Conservation (phyloP, 2,888 invertebrate genomes). For the Adela reaumurella region DNA sequence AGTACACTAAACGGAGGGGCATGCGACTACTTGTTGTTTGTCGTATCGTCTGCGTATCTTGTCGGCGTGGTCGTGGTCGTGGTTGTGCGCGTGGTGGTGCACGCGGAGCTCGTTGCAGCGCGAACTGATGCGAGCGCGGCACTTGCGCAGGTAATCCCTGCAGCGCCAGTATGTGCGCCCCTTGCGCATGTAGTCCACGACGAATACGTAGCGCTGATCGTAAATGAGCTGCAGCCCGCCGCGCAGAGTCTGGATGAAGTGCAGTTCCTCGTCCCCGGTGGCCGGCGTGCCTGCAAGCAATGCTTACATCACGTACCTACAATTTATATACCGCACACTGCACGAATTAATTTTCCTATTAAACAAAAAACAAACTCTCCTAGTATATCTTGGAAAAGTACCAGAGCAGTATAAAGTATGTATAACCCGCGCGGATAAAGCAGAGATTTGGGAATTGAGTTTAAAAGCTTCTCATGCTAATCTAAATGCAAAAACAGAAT, state of each 20-base stretch:
- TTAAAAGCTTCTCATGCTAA: too few relatives aligned
- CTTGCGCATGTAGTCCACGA: background rate
- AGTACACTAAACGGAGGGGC: background rate
- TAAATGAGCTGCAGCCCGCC: constrained; percentile 1
- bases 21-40: background rate
- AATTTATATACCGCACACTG: too few relatives aligned
- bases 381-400: too few relatives aligned
- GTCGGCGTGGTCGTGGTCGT: background rate
- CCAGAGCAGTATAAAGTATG: too few relatives aligned
- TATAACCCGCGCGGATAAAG: too few relatives aligned
- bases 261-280: background rate
- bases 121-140: constrained; percentile 1
- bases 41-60: background rate
- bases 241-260: background rate
- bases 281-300: too few relatives aligned
- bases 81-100: background rate
- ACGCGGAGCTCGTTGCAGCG: background rate
- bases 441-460: too few relatives aligned
- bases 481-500: too few relatives aligned
- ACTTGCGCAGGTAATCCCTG: constrained; percentile 1
- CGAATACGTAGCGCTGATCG: constrained; percentile 1
- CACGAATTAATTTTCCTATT: too few relatives aligned
- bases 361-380: too few relatives aligned
- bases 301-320: too few relatives aligned
- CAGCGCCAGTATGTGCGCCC: constrained; percentile 11